A percentile compares a stretch with the other conserved stretches of the same genome.
phyloP scores from a whole-genome alignment of 2,797 vertebrate genomes.

The Dendrocincla fuliginosa region DNA sequence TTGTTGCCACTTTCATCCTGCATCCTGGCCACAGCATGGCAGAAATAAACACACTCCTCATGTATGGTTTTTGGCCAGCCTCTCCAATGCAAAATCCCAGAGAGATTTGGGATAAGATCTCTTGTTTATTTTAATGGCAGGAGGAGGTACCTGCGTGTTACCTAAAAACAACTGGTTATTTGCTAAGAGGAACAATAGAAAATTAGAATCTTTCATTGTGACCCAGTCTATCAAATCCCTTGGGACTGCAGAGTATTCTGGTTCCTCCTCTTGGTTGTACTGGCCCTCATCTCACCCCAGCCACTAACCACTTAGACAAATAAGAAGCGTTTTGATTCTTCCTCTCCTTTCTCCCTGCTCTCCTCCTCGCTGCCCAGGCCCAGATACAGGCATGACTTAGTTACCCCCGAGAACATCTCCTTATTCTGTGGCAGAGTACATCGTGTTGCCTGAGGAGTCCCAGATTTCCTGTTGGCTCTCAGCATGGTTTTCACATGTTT shows the following conservation, averaged over 20 bases:
- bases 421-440: background rate
- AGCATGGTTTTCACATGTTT: background rate
- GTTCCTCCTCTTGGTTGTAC: background rate
- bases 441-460: background rate
- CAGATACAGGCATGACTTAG: background rate
- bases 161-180: background rate
- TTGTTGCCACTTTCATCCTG: background rate
- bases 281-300: background rate
- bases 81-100: background rate
- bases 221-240: background rate
- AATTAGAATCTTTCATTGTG: background rate
- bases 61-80: background rate
- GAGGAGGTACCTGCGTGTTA: background rate
- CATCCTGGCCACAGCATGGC: background rate
- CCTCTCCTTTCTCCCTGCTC: background rate
- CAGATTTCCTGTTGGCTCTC: constrained; percentile 52
- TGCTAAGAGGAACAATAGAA: background rate
- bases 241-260: background rate
- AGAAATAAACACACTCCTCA: background rate
- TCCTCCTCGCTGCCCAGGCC: background rate
- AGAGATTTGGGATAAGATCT: background rate
- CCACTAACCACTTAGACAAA: background rate
- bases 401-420: background rate
- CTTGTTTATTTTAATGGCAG: background rate
- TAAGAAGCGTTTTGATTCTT: background rate